phyloP scores from a whole-genome alignment of 2,888 invertebrate species.

The Netelia inedita region DNA sequence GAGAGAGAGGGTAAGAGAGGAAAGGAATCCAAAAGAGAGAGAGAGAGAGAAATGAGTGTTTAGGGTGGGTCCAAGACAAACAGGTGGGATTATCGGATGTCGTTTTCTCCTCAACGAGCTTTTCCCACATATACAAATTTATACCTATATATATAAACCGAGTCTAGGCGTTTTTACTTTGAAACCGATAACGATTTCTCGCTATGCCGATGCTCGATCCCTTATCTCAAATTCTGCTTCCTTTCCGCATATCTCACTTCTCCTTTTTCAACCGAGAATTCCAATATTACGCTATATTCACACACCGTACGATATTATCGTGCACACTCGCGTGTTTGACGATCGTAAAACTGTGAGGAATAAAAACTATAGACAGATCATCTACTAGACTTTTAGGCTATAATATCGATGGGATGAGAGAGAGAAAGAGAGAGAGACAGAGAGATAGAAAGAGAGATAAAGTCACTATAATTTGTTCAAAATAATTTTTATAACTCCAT shows the following conservation, averaged over 20 bases:
- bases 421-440: not conserved
- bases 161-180: constrained; percentile 6
- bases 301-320: not conserved
- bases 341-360: constrained; percentile 74
- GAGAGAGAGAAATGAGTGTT: constrained; percentile 15
- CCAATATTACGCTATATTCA: constrained; percentile 2
- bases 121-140: constrained; percentile 45
- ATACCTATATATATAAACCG: not conserved
- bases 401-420: not conserved
- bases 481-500: not conserved
- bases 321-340: constrained; percentile 72
- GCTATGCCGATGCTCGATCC: constrained; percentile 46
- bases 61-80: constrained; percentile 65
- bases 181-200: constrained; percentile 74
- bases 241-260: constrained; percentile 40
- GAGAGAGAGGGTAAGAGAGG: constrained; percentile 38
- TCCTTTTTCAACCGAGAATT: constrained; percentile 22
- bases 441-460: not conserved
- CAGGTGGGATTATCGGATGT: constrained; percentile 63
- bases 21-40: not conserved
- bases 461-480: not conserved
- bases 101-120: constrained; percentile 49
- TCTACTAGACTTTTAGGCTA: not conserved
- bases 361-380: constrained; percentile 5
- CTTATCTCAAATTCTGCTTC: constrained; percentile 55